Evolutionary conservation across 2,113 vertebrate genomes (phyloP).

Genomic region (Petroica traversi): DNA sequence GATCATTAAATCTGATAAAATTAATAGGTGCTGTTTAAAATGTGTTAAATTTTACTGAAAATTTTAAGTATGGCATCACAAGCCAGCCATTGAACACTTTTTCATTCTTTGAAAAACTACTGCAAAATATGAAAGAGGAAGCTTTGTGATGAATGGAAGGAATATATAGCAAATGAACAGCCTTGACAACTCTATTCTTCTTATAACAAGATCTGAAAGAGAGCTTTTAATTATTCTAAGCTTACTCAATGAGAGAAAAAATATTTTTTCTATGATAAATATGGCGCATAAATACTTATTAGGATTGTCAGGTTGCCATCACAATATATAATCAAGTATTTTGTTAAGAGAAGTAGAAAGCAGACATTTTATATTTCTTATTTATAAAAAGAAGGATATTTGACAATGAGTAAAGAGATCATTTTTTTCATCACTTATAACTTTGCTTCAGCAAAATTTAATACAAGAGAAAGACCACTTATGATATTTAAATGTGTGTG

Average conservation of each 20-base stretch:
- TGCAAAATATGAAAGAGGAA: not conserved
- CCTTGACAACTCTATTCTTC: not conserved
- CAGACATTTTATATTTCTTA: not conserved
- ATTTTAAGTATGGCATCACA: not conserved
- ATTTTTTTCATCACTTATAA: not conserved
- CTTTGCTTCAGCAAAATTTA: slow-evolving; percentile 16
- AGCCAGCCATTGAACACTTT: not conserved
- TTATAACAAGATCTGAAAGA: not conserved
- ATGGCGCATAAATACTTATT: not conserved
- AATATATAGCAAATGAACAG: not conserved
- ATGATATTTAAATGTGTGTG: slow-evolving; percentile 10
- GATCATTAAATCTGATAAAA: not conserved
- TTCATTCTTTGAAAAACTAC: not conserved
- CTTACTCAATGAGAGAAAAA: not conserved
- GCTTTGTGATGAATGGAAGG: not conserved
- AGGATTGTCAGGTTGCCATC: not conserved
- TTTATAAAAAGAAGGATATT: not conserved
- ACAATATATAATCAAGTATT: not conserved
- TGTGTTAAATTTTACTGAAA: not conserved
- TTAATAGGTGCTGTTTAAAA: not conserved
- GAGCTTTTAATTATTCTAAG: not conserved
- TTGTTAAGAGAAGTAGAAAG: not conserved
- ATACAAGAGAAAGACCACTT: slow-evolving; percentile 23
- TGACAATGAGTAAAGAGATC: not conserved
- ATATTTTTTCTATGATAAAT: not conserved